Evolutionary conservation across 1,140 invertebrate species (phyloP).

Genomic region (Calliphora vicina): DNA sequence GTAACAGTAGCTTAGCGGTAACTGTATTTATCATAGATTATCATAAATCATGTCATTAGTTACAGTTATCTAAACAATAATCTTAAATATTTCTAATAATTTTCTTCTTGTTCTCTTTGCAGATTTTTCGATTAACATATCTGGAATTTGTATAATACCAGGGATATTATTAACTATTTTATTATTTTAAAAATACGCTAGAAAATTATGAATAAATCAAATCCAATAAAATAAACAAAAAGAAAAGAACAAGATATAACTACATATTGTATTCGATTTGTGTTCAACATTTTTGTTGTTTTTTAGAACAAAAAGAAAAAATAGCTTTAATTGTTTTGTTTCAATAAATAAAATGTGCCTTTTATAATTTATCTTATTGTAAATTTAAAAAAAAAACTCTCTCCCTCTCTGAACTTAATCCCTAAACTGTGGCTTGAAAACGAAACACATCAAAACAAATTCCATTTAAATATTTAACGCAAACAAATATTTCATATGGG

Average conservation of each 20-base stretch:
- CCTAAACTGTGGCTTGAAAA: neutral
- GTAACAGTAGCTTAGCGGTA: too few relatives aligned
- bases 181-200: neutral
- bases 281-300: slow-evolving; percentile 21
- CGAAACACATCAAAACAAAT: slow-evolving; percentile 19
- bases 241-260: too few relatives aligned
- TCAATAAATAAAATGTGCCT: slow-evolving; percentile 26
- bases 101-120: too few relatives aligned
- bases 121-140: slow-evolving; percentile 27
- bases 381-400: neutral
- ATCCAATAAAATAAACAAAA: too few relatives aligned
- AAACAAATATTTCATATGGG: slow-evolving; percentile 57
- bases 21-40: too few relatives aligned
- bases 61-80: too few relatives aligned
- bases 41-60: too few relatives aligned
- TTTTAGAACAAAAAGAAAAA: slow-evolving; percentile 15
- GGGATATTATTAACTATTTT: neutral
- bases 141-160: neutral
- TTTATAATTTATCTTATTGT: neutral
- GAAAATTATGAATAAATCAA: neutral
- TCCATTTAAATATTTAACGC: slow-evolving; percentile 57
- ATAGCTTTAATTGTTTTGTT: slow-evolving; percentile 32
- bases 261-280: neutral
- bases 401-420: neutral
- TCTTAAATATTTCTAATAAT: too few relatives aligned